Evolutionary conservation across 1,140 invertebrate genomes (phyloP).

Genomic region (Thalassaphorura encarpata): DNA sequence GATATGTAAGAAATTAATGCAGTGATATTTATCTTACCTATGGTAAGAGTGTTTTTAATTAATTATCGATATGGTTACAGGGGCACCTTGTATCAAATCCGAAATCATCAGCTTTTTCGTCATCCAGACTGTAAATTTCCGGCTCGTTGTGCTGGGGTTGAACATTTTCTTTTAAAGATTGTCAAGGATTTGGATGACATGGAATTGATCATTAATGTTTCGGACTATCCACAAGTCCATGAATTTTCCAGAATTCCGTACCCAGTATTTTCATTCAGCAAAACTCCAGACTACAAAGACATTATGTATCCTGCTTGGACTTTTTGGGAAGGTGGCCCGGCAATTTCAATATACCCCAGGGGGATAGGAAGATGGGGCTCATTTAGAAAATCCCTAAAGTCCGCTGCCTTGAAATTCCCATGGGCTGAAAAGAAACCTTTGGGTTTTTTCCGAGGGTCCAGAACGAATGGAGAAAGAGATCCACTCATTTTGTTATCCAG

Average conservation of each 20-base stretch:
- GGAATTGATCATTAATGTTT: slow-evolving; percentile 78
- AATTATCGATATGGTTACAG: too few species aligned
- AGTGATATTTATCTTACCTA: too few species aligned
- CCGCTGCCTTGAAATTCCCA: slow-evolving; percentile 51
- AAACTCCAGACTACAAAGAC: slow-evolving; percentile 73
- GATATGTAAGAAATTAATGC: too few species aligned
- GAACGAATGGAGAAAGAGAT: slow-evolving; percentile 84
- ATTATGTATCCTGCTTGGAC: slow-evolving; percentile 96
- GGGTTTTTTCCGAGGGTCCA: slow-evolving; percentile 86
- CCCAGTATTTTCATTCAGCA: slow-evolving; percentile 92
- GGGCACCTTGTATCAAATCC: slow-evolving; percentile 77
- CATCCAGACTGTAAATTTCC: slow-evolving; percentile 83
- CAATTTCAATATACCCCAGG: slow-evolving; percentile 81
- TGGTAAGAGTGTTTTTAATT: too few species aligned
- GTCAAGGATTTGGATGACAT: slow-evolving; percentile 55
- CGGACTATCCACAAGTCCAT: slow-evolving; percentile 83
- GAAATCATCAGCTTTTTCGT: slow-evolving; percentile 67
- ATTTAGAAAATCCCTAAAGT: slow-evolving; percentile 58
- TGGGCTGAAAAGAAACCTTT: slow-evolving; percentile 67
- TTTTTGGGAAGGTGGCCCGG: slow-evolving; percentile 86
- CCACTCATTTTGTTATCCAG: slow-evolving; percentile 76
- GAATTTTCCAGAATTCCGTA: slow-evolving; percentile 49
- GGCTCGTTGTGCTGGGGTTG: slow-evolving; percentile 75
- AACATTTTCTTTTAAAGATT: slow-evolving; percentile 65
- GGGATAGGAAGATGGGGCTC: slow-evolving; percentile 89